Conservation (phyloP, 2,113 vertebrate species). For the Hypanus sabinus region DNA sequence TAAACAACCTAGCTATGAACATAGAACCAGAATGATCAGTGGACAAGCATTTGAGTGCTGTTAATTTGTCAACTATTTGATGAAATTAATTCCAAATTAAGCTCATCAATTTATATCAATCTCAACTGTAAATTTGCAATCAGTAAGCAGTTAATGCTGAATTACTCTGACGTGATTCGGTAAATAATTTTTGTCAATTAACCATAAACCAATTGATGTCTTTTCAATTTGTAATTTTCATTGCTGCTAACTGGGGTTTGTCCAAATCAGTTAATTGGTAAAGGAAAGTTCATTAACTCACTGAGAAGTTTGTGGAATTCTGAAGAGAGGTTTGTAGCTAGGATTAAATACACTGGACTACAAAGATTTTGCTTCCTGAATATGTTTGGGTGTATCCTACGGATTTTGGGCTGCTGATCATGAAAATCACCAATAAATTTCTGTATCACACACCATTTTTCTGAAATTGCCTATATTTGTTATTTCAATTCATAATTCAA, state of each 20-base stretch:
- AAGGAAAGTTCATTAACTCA: too few relatives aligned
- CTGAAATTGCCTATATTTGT: too few relatives aligned
- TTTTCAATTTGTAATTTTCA: not conserved
- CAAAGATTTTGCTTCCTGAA: too few relatives aligned
- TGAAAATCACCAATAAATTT: too few relatives aligned
- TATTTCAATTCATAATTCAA: too few relatives aligned
- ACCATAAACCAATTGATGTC: not conserved
- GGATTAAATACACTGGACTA: too few relatives aligned
- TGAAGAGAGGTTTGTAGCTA: too few relatives aligned
- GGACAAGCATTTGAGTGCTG: not conserved
- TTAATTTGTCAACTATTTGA: not conserved
- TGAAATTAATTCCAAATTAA: slow-evolving; percentile 12
- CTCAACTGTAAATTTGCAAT: not conserved
- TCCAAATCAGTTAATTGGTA: too few relatives aligned
- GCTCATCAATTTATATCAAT: not conserved
- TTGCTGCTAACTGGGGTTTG: not conserved
- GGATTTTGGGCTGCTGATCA: too few relatives aligned
- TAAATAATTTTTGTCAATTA: slow-evolving; percentile 15
- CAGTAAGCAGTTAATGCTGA: not conserved
- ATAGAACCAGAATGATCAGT: not conserved
- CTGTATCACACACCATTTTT: too few relatives aligned
- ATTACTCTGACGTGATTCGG: not conserved
- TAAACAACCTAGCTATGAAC: not conserved
- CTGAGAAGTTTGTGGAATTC: too few relatives aligned
- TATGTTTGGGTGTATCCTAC: too few relatives aligned